Percentiles rank a stretch among this genome's conserved stretches.
phyloP scores from a whole-genome alignment of 2,888 invertebrate genomes.

The Fabriciana adippe region DNA sequence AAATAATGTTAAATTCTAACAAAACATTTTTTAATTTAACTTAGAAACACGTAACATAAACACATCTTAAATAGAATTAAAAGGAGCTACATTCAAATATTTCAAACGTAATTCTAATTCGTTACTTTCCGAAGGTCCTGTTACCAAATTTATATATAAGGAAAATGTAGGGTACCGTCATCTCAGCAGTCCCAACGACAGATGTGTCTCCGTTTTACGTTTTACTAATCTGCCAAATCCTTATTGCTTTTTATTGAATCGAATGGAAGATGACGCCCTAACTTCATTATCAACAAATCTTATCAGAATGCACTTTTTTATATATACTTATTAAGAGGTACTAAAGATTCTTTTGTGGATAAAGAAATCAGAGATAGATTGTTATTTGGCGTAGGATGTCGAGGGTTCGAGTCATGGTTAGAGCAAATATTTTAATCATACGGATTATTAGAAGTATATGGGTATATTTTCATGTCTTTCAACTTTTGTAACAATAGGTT shows the following conservation, averaged over 20 bases:
- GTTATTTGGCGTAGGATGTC: too few relatives aligned
- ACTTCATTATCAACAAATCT: slow-evolving; percentile 19
- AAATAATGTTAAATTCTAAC: too few relatives aligned
- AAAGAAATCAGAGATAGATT: background rate
- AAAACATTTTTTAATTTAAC: too few relatives aligned
- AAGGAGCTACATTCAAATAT: background rate
- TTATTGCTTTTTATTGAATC: slow-evolving; percentile 40
- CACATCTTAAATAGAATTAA: background rate
- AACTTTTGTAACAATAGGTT: too few relatives aligned
- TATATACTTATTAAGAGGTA: background rate
- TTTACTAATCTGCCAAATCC: slow-evolving; percentile 39
- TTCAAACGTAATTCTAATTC: background rate
- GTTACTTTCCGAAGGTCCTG: slow-evolving; percentile 12
- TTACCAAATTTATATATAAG: slow-evolving; percentile 36
- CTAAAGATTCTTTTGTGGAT: slow-evolving; percentile 9
- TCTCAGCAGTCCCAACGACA: slow-evolving; percentile 34
- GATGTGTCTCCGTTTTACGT: slow-evolving; percentile 33
- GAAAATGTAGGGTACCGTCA: slow-evolving; percentile 32
- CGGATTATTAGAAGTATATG: too few relatives aligned
- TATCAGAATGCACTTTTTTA: slow-evolving; percentile 13
- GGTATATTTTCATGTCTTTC: too few relatives aligned
- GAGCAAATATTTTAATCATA: too few relatives aligned
- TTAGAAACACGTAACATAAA: too few relatives aligned
- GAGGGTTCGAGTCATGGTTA: too few relatives aligned
- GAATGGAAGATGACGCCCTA: slow-evolving; percentile 18